Evolutionary conservation across 1,140 invertebrate species (phyloP).

Genomic region (Atta cephalotes): DNA sequence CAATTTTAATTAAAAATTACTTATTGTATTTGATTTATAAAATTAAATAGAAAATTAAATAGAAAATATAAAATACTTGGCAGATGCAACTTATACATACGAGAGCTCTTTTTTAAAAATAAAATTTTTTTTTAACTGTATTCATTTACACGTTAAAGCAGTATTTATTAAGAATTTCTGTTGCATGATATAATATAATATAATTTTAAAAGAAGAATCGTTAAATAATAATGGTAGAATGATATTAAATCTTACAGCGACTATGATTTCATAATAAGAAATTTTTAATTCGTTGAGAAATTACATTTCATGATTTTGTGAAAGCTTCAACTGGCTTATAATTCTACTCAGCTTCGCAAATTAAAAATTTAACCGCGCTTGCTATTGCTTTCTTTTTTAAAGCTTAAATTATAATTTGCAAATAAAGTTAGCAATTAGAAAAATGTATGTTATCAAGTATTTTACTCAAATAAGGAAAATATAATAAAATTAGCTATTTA

Average conservation of each 20-base stretch:
- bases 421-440: not conserved
- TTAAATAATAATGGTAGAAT: not conserved
- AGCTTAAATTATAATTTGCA: not conserved
- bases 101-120: not conserved
- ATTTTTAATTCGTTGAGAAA: not conserved
- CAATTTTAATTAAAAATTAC: not conserved
- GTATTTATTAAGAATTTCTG: conserved; percentile 20
- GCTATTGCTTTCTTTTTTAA: not conserved
- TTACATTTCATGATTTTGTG: conserved; percentile 5
- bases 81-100: too few species aligned
- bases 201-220: not conserved
- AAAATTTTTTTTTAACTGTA: not conserved
- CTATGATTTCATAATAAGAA: not conserved
- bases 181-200: not conserved
- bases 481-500: not conserved
- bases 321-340: not conserved
- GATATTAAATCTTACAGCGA: conserved; percentile 8
- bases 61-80: not conserved
- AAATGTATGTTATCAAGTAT: not conserved
- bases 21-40: not conserved
- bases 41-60: not conserved
- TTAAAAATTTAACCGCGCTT: not conserved
- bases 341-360: not conserved
- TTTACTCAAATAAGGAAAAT: not conserved
- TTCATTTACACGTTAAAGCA: not conserved